A percentile compares a stretch with the other conserved stretches of the same genome.
phyloP scores from a whole-genome alignment of 2,888 invertebrate genomes.

The Cheiracanthium punctorium region DNA sequence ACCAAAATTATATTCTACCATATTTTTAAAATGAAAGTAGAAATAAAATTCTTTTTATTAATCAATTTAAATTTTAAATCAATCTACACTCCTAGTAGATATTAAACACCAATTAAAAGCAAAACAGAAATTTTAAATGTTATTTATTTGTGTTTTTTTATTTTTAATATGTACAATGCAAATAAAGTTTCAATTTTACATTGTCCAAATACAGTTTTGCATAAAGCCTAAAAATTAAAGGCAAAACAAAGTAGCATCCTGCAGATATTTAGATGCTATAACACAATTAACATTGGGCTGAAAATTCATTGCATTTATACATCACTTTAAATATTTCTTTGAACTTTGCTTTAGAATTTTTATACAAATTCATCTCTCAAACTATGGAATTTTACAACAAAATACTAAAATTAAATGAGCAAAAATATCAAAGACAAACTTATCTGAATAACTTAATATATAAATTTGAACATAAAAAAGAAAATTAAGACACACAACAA shows the following conservation, averaged over 20 bases:
- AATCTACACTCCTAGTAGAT: no score
- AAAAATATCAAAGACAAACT: constrained; percentile 11
- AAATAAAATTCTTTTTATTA: no score
- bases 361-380: constrained; percentile 7
- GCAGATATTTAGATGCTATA: constrained; percentile 25
- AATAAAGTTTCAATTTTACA: constrained; percentile 32
- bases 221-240: constrained; percentile 58
- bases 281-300: constrained; percentile 42
- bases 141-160: constrained; percentile 18
- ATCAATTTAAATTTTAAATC: no score
- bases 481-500: constrained; percentile 21
- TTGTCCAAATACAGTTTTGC: constrained; percentile 29
- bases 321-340: constrained; percentile 18
- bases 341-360: constrained; percentile 5
- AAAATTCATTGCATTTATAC: constrained; percentile 1
- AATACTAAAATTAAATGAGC: constrained; percentile 23
- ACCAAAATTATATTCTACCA: no score
- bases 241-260: constrained; percentile 40
- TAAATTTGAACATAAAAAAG: constrained; percentile 7
- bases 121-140: no score
- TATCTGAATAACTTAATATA: constrained; percentile 1
- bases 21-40: no score
- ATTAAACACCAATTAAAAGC: no score
- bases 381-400: constrained; percentile 19
- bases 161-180: constrained; percentile 58